Conservation (phyloP, 2,113 vertebrate genomes). For the Anas platyrhynchos region DNA sequence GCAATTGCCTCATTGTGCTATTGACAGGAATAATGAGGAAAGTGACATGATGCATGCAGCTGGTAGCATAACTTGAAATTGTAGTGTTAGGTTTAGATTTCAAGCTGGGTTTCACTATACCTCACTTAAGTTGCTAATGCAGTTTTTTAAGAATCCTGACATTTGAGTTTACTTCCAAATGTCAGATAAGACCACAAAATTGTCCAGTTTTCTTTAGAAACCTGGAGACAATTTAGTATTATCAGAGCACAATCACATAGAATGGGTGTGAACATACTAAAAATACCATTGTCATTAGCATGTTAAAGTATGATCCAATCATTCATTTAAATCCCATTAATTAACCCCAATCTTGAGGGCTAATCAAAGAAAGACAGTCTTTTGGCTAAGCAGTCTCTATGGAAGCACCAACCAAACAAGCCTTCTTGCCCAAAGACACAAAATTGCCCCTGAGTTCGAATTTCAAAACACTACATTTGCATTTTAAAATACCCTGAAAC, state of each 20-base stretch:
- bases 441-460: not conserved
- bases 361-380: not conserved
- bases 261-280: not conserved
- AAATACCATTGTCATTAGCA: not conserved
- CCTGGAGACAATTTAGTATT: not conserved
- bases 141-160: not conserved
- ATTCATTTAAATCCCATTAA: not conserved
- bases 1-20: not conserved
- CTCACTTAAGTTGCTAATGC: not conserved
- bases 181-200: not conserved
- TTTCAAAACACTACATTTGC: not conserved
- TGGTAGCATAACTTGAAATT: not conserved
- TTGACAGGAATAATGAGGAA: not conserved
- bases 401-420: conserved; percentile 4
- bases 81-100: not conserved
- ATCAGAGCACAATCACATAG: not conserved
- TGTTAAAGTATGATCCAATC: not conserved
- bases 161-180: not conserved
- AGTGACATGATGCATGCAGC: not conserved
- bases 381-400: not conserved
- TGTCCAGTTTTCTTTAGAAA: not conserved
- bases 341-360: not conserved
- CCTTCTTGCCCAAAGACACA: not conserved
- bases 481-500: not conserved
- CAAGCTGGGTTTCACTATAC: not conserved